phyloP scores from a whole-genome alignment of 2,797 vertebrate species.

The Pangasius macronema region DNA sequence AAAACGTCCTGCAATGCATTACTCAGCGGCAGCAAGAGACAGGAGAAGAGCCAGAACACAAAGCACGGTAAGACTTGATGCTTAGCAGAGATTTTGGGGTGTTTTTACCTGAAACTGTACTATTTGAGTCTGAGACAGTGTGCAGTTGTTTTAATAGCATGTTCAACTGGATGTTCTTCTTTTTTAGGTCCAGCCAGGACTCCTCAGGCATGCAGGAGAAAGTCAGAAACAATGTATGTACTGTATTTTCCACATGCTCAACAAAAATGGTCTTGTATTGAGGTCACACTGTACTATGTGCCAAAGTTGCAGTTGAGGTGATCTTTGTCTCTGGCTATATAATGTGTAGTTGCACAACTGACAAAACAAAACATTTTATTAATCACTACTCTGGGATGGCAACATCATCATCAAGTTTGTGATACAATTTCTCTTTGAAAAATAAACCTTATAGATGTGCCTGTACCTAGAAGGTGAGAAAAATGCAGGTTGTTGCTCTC shows the following conservation, averaged over 20 bases:
- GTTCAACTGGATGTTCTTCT: neutral
- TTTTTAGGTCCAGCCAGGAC: conserved; percentile 5
- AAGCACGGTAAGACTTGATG: conserved; percentile 22
- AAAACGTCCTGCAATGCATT: conserved; percentile 24
- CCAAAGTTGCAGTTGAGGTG: neutral
- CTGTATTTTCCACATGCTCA: neutral
- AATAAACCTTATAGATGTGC: neutral
- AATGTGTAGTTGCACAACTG: neutral
- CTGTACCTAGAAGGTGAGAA: neutral
- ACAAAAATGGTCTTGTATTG: neutral
- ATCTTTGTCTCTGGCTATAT: neutral
- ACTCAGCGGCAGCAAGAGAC: conserved; percentile 20
- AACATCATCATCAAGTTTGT: neutral
- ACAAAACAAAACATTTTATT: neutral
- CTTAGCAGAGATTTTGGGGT: neutral
- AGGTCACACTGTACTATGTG: neutral
- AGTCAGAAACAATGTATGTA: conserved; percentile 30
- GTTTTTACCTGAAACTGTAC: neutral
- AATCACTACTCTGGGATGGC: neutral
- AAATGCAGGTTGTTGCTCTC: neutral
- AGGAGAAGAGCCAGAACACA: neutral
- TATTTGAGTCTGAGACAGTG: neutral
- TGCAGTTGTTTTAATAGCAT: neutral
- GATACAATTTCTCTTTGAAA: neutral
- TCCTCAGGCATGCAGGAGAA: conserved; percentile 20